Base-by-base conservation (phyloP, 2,113 vertebrate species). In the Scartelaos histophorus region DNA sequence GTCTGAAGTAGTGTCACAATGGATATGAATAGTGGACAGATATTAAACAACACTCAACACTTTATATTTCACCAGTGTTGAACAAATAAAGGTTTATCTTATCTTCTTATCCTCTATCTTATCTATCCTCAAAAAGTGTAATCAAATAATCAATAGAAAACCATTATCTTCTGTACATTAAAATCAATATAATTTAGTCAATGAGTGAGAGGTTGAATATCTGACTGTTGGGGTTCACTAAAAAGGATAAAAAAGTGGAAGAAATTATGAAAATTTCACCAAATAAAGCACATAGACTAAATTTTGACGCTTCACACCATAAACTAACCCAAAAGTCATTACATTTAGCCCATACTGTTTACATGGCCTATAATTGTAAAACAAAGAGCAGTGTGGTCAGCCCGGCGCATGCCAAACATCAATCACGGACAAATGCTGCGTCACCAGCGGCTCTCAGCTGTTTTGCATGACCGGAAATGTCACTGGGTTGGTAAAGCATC, bases 391-490 rank as follows among this genome's bases (percentile, higher is more conserved):
- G 57, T 60, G 19, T 34, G 43, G 24, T 46, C 17, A 15, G 21
- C 21, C 54, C 3, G 75, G 56, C 73, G 64, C 15, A 45, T 69
- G 67, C 62, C 22, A 67, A 61, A 58, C 58, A n/a, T 54, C 64
- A 60, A 45, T 45, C 34, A 25, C 38, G 38, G 19, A 24, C 24
- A 16, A 22, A 24, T 2, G 51, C 57, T 74, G 73, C 64, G 74
- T 82, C 83, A 82, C 74, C 46, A 57, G 12, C 13, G 21, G 56
- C 56, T 24, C 67, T 71, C 53, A 69, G 47, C 22, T 7, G 51
- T 64, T 74, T 51, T 51, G 38, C 15, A 29, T 34, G 67, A 61
- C 58, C 16, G 58, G 58, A 64, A 64, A 64, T 64, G 58, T 61
- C 58, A 35, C 22, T 5, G 58, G 2, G 58, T 7, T 60, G 57